Conservation (phyloP, 2,113 vertebrate genomes). For the Hippocampus guttulatus region DNA sequence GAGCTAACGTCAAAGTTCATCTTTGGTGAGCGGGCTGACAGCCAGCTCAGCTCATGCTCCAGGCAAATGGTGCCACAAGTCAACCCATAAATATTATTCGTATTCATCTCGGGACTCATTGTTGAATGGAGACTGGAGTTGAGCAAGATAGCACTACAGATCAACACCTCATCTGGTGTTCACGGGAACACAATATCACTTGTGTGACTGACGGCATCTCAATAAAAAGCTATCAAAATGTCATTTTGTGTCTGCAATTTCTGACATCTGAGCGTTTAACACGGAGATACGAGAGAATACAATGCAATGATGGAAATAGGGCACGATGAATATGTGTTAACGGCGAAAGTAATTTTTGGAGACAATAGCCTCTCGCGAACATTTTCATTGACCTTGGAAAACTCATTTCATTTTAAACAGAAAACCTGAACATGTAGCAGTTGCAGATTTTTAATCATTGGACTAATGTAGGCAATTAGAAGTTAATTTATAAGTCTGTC, state of each 20-base stretch:
- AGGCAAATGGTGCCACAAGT: conserved; percentile 32
- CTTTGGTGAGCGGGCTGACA: conserved; percentile 28
- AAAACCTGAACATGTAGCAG: no score
- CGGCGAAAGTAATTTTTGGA: neutral
- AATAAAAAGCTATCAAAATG: neutral
- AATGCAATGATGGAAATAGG: neutral
- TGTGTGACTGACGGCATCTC: conserved; percentile 4
- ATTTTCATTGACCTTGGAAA: neutral
- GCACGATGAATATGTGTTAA: neutral
- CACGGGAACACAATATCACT: conserved; percentile 2
- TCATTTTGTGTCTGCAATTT: neutral
- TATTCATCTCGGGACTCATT: conserved; percentile 41
- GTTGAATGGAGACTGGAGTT: conserved; percentile 8
- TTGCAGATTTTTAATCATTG: no score
- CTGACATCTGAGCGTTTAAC: conserved; percentile 1
- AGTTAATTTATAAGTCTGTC: no score
- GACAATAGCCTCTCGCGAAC: neutral
- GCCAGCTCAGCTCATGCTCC: conserved; percentile 34
- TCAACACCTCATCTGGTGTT: conserved; percentile 6
- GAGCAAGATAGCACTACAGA: conserved; percentile 14
- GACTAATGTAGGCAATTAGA: no score
- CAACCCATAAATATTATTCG: conserved; percentile 54
- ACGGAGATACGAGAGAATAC: neutral
- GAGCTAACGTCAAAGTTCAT: conserved; percentile 56
- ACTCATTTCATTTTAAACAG: neutral